Percentiles rank a stretch among this genome's conserved stretches.
Evolutionary conservation across 2,797 vertebrate genomes (phyloP).

Genomic region (Pipistrellus pygmaeus): DNA sequence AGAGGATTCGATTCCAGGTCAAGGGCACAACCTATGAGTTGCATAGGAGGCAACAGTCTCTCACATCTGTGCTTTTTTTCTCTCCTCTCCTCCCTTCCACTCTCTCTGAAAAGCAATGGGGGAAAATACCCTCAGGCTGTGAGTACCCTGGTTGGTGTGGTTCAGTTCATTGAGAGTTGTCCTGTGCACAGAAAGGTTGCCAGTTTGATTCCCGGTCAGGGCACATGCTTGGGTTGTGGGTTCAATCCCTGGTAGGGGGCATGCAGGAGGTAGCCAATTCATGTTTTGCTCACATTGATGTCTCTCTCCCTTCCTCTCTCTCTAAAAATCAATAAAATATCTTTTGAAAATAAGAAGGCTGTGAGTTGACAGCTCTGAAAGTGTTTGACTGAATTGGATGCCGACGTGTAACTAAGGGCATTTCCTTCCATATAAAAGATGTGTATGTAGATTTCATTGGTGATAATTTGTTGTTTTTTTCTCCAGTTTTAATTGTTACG

Average conservation of each 20-base stretch:
- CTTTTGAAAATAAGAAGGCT: background rate
- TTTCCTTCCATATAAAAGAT: slow-evolving; percentile 32
- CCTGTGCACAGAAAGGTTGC: background rate
- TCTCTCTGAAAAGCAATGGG: too few species aligned
- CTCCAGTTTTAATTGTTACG: slow-evolving; percentile 42
- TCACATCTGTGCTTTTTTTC: too few species aligned
- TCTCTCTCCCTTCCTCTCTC: background rate
- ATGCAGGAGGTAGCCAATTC: background rate
- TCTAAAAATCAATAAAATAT: background rate
- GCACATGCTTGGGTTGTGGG: background rate
- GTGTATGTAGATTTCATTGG: background rate
- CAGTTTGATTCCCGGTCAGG: background rate
- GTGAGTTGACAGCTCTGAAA: background rate
- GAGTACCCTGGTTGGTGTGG: background rate
- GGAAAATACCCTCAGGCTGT: background rate
- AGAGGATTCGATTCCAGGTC: too few species aligned
- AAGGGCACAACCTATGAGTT: too few species aligned
- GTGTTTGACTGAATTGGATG: slow-evolving; percentile 14
- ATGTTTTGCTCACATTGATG: background rate
- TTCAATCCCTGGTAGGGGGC: background rate
- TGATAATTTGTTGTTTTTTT: background rate
- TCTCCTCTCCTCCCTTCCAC: too few species aligned
- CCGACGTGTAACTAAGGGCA: slow-evolving; percentile 24
- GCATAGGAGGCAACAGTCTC: too few species aligned
- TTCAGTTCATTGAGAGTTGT: background rate